Evolutionary conservation across 2,113 vertebrate genomes (phyloP).

Genomic region (Platanista minor): DNA sequence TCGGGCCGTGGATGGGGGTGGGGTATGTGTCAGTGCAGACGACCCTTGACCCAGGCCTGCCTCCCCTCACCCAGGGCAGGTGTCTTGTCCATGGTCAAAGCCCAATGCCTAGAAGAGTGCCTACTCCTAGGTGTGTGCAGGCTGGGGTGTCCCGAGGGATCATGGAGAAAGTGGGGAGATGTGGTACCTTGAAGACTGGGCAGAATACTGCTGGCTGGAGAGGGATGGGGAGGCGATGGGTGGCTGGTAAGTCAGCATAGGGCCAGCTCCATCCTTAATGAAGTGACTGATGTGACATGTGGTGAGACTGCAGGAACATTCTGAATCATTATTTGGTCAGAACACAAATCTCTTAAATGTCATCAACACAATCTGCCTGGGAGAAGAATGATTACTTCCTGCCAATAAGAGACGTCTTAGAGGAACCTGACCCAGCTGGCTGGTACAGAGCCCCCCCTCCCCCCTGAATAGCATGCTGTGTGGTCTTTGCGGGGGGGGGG

Average conservation of each 20-base stretch:
- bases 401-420: not conserved
- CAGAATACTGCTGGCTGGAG: not conserved
- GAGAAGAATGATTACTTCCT: not conserved
- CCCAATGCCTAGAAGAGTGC: rapidly evolving
- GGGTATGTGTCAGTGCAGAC: too few relatives aligned
- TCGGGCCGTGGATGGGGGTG: not conserved
- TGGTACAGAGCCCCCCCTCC: not conserved
- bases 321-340: slow-evolving; percentile 43
- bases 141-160: too few relatives aligned
- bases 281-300: not conserved
- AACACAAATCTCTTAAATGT: slow-evolving; percentile 48
- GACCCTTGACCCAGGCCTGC: not conserved
- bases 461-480: too few relatives aligned
- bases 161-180: too few relatives aligned
- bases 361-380: not conserved
- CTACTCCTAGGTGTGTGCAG: not conserved
- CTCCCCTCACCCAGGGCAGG: not conserved
- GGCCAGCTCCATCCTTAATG: not conserved
- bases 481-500: not conserved
- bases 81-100: not conserved
- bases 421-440: not conserved
- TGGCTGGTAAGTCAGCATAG: not conserved
- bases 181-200: not conserved
- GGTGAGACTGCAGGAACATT: not conserved
- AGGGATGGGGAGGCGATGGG: not conserved